phyloP scores from a whole-genome alignment of 2,888 invertebrate genomes.

The Amphipoea oculea region DNA sequence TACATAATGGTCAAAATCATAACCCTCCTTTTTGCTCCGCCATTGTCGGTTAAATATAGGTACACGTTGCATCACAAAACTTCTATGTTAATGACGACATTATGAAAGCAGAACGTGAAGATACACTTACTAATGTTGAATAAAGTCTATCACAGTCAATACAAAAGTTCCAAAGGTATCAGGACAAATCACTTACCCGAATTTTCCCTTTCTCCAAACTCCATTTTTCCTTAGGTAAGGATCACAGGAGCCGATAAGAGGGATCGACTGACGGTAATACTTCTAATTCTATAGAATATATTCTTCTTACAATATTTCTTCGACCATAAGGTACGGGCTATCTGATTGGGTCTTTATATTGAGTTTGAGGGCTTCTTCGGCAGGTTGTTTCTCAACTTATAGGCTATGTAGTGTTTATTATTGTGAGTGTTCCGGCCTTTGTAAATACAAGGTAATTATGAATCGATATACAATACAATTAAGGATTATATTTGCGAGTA shows the following conservation, averaged over 20 bases:
- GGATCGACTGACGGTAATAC: conserved; percentile 64
- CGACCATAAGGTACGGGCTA: conserved; percentile 47
- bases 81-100: no score
- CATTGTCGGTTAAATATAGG: no score
- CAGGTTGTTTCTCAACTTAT: conserved; percentile 3
- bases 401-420: conserved; percentile 1
- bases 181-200: conserved; percentile 63
- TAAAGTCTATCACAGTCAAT: conserved; percentile 19
- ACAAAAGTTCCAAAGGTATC: conserved; percentile 45
- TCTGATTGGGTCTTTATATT: conserved; percentile 54
- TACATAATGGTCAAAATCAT: no score
- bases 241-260: conserved; percentile 62
- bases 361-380: conserved; percentile 20
- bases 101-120: not conserved
- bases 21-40: no score
- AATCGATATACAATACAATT: not conserved
- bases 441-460: not conserved
- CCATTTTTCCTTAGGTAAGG: conserved; percentile 63
- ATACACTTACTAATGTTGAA: not conserved
- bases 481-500: not conserved
- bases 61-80: not conserved
- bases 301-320: conserved; percentile 66
- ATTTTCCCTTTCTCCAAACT: conserved; percentile 47
- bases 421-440: not conserved
- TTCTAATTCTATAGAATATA: conserved; percentile 68